A percentile compares a stretch with the other conserved stretches of the same genome.
These are phyloP conservation scores for Callorhinus ursinus DNA, from an alignment of 2,113 vertebrate genomes.

Conservation along the genomic window DNA sequence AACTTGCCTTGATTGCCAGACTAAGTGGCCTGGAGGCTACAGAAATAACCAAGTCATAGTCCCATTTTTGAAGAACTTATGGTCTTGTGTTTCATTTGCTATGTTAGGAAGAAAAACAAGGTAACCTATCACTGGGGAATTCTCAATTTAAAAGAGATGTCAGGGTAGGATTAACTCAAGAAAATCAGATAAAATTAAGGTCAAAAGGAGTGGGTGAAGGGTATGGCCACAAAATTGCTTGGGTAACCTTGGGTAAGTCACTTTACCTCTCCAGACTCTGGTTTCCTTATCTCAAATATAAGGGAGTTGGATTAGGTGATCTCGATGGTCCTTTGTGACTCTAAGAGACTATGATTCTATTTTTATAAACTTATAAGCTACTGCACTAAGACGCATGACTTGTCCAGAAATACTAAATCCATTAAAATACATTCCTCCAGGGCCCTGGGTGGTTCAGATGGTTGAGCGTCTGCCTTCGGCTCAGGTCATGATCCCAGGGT, in stretches of 20 bases:
- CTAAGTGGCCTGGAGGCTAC: not conserved
- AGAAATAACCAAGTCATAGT: not conserved
- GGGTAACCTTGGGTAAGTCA: not conserved
- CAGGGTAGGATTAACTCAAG: not conserved
- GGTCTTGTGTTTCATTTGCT: not conserved
- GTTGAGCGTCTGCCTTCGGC: too few relatives aligned
- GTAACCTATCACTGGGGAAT: not conserved
- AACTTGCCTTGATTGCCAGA: not conserved
- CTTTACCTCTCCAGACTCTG: not conserved
- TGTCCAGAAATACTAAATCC: not conserved
- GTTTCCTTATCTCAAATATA: not conserved
- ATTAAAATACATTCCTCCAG: not conserved
- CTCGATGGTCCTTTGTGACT: not conserved
- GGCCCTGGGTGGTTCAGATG: too few relatives aligned
- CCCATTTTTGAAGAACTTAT: not conserved
- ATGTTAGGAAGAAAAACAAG: not conserved
- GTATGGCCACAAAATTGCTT: not conserved
- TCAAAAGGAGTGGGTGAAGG: not conserved
- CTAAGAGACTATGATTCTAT: not conserved
- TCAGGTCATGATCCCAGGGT: too few relatives aligned
- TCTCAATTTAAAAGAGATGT: constrained; percentile 16
- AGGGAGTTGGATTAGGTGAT: not conserved
- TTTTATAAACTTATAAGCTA: not conserved
- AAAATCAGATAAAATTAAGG: not conserved
- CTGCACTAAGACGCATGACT: constrained; percentile 4